Percentiles rank a stretch among this genome's conserved stretches.
Evolutionary conservation across 1,140 invertebrate genomes (phyloP).

Genomic region (Conus betulinus): DNA sequence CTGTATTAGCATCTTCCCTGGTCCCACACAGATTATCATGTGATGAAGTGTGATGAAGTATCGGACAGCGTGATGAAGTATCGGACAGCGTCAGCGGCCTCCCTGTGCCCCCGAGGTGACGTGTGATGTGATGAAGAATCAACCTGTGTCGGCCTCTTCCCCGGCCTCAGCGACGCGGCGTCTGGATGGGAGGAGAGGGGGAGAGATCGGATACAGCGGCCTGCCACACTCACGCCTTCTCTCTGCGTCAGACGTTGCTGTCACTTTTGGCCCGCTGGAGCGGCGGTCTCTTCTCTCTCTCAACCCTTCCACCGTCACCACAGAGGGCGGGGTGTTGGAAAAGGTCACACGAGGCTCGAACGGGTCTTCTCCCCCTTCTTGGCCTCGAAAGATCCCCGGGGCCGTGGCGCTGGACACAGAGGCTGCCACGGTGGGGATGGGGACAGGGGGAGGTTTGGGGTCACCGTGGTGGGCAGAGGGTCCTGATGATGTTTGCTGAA

Average conservation of each 20-base stretch:
- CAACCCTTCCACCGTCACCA: conserved; percentile 17
- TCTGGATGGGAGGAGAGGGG: neutral
- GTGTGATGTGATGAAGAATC: too few relatives aligned
- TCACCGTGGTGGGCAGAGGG: neutral
- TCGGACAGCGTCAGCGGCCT: too few relatives aligned
- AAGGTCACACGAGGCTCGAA: conserved; percentile 32
- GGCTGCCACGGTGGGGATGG: conserved; percentile 26
- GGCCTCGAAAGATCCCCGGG: neutral
- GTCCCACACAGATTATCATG: too few relatives aligned
- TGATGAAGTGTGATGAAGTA: too few relatives aligned
- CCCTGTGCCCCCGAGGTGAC: too few relatives aligned
- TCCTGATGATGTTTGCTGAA: neutral
- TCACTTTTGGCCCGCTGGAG: conserved; percentile 6
- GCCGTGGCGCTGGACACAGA: neutral
- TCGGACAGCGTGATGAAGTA: too few relatives aligned
- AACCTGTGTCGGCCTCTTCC: too few relatives aligned
- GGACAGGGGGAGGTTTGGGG: neutral
- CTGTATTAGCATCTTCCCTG: too few relatives aligned
- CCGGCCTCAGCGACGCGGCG: too few relatives aligned
- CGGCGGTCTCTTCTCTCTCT: neutral
- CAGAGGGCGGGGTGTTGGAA: conserved; percentile 19
- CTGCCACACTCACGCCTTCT: neutral
- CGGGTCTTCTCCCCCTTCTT: conserved; percentile 33
- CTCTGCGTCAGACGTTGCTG: conserved; percentile 31
- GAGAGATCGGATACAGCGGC: neutral